These are phyloP conservation scores for Montipora efflorescens DNA, from an alignment of 64 coral and sea anemone species.

Conservation along the genomic window DNA sequence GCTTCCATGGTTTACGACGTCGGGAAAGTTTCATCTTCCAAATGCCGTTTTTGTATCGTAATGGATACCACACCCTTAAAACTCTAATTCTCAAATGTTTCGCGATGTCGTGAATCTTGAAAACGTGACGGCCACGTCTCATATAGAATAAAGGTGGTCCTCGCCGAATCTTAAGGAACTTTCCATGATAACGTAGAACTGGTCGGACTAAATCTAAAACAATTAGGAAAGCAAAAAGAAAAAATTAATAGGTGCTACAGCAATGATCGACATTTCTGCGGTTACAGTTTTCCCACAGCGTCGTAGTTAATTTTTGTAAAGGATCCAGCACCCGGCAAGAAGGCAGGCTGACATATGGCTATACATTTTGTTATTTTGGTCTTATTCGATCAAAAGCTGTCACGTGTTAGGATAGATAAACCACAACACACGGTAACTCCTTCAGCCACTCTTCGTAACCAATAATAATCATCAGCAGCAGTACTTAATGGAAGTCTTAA, in stretches of 20 bases:
- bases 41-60: neutral
- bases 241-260: neutral
- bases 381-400: no score
- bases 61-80: neutral
- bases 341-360: no score
- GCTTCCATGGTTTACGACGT: neutral
- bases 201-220: neutral
- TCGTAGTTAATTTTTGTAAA: no score
- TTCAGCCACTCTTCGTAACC: no score
- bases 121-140: neutral
- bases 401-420: no score
- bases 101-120: neutral
- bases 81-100: conserved; percentile 4
- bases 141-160: neutral
- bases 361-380: no score
- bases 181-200: neutral
- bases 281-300: no score
- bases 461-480: no score
- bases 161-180: neutral
- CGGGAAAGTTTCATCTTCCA: neutral
- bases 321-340: no score
- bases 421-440: no score
- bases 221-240: neutral
- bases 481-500: no score
- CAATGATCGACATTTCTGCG: no score